A percentile compares a stretch with the other conserved stretches of the same genome.
Evolutionary conservation across 2,888 invertebrate species (phyloP).

Genomic region (Anthrax anthrax): DNA sequence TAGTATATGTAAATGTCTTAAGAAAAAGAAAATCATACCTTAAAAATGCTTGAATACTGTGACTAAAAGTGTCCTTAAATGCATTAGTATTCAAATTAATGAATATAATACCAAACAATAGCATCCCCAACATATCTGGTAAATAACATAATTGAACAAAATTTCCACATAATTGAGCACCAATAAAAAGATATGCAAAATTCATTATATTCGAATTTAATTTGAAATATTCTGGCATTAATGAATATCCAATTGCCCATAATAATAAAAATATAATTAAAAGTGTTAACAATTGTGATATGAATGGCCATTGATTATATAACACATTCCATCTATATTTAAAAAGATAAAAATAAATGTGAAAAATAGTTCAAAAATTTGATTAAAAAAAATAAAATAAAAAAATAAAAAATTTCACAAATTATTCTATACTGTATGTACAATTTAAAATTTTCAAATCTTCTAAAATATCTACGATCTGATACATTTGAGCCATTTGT

Average conservation of each 20-base stretch:
- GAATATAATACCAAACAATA: slow-evolving; percentile 42
- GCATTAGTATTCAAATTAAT: slow-evolving; percentile 26
- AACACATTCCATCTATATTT: slow-evolving; percentile 29
- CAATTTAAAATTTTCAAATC: no score
- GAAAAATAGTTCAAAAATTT: no score
- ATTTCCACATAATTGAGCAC: slow-evolving; percentile 29
- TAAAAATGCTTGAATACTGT: slow-evolving; percentile 35
- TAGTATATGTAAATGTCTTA: no score
- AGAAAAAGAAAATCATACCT: no score
- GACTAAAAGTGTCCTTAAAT: neutral
- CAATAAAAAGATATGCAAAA: slow-evolving; percentile 28
- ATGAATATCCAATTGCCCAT: slow-evolving; percentile 31
- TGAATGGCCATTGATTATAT: slow-evolving; percentile 24
- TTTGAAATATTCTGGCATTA: slow-evolving; percentile 26
- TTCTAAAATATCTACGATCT: no score
- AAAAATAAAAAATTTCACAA: no score
- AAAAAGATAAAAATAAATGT: no score
- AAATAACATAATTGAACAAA: slow-evolving; percentile 24
- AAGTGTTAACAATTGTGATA: slow-evolving; percentile 29
- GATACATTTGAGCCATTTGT: no score
- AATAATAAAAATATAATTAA: slow-evolving; percentile 26
- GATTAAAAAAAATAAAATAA: no score
- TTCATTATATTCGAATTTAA: slow-evolving; percentile 28
- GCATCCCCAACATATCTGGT: slow-evolving; percentile 48
- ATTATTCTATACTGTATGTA: no score